These are phyloP conservation scores for Eulacestoma nigropectus DNA, from an alignment of 2,113 vertebrate genomes.

Conservation along the genomic window DNA sequence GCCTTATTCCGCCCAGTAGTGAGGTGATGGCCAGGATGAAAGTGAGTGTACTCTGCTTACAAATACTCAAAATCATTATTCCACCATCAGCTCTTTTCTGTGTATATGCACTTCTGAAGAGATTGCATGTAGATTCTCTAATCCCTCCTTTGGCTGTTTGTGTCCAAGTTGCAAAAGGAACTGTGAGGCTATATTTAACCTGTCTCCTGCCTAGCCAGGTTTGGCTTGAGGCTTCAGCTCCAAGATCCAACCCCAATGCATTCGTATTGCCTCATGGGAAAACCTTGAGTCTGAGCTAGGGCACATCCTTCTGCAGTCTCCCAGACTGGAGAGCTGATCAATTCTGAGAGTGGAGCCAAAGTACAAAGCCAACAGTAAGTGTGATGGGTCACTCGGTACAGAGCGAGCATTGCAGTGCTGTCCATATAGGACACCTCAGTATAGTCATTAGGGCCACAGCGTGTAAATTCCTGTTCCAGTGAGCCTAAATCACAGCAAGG, in stretches of 20 bases:
- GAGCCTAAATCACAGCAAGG: background rate
- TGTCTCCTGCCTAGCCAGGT: background rate
- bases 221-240: background rate
- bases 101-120: background rate
- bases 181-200: background rate
- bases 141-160: background rate
- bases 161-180: background rate
- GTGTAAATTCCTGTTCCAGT: background rate
- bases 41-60: background rate
- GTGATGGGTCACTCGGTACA: rapidly evolving
- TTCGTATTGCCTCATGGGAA: background rate
- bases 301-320: background rate
- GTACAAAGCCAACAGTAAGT: background rate
- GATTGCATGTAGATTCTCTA: background rate
- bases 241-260: background rate
- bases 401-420: background rate
- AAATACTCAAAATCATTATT: background rate
- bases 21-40: background rate
- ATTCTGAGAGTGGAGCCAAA: background rate
- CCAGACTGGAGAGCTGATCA: background rate
- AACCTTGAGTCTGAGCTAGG: background rate
- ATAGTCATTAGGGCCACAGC: background rate
- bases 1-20: background rate
- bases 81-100: background rate
- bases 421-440: background rate